Conservation (phyloP, 2,888 invertebrate genomes). For the Diarsia mendica region DNA sequence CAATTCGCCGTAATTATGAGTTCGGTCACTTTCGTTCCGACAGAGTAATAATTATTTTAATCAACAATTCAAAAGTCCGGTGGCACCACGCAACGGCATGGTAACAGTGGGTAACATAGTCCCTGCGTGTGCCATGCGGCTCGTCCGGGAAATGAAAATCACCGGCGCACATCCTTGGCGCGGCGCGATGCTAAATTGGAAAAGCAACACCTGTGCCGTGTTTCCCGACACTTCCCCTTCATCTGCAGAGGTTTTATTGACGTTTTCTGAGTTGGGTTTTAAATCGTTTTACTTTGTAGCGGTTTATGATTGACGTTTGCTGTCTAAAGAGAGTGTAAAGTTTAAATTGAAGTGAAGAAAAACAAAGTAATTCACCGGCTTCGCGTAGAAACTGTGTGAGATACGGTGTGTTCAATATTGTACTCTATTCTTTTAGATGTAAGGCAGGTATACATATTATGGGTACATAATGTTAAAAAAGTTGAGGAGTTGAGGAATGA, state of each 20-base stretch:
- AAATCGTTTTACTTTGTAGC: constrained; percentile 56
- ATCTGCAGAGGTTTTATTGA: constrained; percentile 59
- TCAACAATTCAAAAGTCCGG: constrained; percentile 70
- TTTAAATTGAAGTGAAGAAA: constrained; percentile 14
- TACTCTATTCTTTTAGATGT: neutral
- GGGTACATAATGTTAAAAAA: neutral
- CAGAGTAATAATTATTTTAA: constrained; percentile 57
- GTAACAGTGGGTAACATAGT: constrained; percentile 63
- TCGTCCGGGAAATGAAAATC: constrained; percentile 75
- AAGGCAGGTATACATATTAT: neutral
- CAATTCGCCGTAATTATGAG: too few species aligned
- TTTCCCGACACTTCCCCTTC: constrained; percentile 70
- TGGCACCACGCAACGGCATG: constrained; percentile 37
- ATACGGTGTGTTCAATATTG: neutral
- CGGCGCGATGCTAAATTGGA: constrained; percentile 77
- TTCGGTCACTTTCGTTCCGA: too few species aligned
- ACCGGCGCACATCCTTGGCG: constrained; percentile 75
- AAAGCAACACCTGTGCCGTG: constrained; percentile 80
- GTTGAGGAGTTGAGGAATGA: too few species aligned
- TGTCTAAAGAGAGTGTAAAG: constrained; percentile 29
- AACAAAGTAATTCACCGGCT: constrained; percentile 12
- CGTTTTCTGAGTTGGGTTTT: constrained; percentile 53
- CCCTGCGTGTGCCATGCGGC: constrained; percentile 64
- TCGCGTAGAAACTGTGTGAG: neutral
- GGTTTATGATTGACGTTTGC: constrained; percentile 51